Conservation (phyloP, 2,797 vertebrate genomes). For the Cossypha polioptera region DNA sequence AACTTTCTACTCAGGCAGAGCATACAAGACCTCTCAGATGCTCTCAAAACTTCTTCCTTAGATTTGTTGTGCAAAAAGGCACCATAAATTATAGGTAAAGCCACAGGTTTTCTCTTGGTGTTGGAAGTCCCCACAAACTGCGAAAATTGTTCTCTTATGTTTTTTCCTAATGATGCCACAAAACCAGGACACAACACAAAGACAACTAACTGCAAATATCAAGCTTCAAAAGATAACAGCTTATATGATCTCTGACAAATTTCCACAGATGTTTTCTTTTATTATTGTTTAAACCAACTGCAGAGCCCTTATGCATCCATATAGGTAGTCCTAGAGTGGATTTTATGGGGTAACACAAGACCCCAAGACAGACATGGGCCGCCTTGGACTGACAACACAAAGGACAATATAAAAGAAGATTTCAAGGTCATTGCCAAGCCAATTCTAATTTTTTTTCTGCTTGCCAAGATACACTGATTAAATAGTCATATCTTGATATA, state of each 20-base stretch:
- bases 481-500: background rate
- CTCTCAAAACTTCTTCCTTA: background rate
- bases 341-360: background rate
- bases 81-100: background rate
- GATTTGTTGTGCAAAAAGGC: background rate
- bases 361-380: background rate
- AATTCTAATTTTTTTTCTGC: background rate
- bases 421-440: background rate
- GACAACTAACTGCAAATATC: rapidly evolving
- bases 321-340: background rate
- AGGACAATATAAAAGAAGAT: background rate
- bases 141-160: background rate
- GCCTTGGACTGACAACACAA: background rate
- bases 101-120: background rate
- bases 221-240: background rate
- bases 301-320: rapidly evolving
- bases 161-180: background rate
- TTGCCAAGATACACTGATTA: background rate
- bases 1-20: background rate
- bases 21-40: background rate
- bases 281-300: background rate
- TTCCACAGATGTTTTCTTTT: background rate
- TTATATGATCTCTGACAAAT: background rate
- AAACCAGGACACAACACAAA: background rate
- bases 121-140: background rate